Evolutionary conservation across 2,888 invertebrate genomes (phyloP), one percentile per base, ranked within the genome.

Genomic region (Alviniconcha strummeri): DNA sequence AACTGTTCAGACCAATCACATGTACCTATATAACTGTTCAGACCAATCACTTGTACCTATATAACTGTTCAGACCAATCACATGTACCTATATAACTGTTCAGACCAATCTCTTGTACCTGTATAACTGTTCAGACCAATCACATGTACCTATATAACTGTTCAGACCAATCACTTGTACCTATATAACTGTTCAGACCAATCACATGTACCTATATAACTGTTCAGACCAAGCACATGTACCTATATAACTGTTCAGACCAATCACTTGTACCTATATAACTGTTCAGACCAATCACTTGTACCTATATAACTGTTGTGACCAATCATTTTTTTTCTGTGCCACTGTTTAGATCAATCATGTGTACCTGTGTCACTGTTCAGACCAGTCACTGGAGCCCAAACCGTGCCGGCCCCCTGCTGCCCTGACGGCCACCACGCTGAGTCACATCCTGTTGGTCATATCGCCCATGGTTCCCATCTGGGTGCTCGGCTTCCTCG

Each of bases 401-500:
- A 72, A 75, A 6, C 71, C 75, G 0, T 75, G 74, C 54, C 84
- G 89, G 75, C 92, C 92, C 1, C 89, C 91, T 54, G 91, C 91
- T 0, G 89, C 90, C 17, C 86, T 93, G 71, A 89, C 90, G 15
- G 91, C 91, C 7, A 91, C 90, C 52, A 88, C 89, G 15, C 87
- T 86, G 71, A 88, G 89, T 84, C 92, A 92, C 82, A 87, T 92
- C 57, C 87, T 92, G 82, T 85, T 92, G 57, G 89, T 90, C 11
- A 60, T 92, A 7, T 92, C 92, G 0, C 92, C 92, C 6, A 81
- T 92, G n/a, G 88, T 92, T 55, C 91, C 91, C n/a, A 86, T 89
- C 0, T 89, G 87, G 79, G 89, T 89, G 85, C 87, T 91, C 75
- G 92, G 93, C 57, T 86, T 92, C 52, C 82, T 93, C 5, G 84